phyloP scores from a whole-genome alignment of 2,888 invertebrate genomes.

The Cyaniris semiargus region DNA sequence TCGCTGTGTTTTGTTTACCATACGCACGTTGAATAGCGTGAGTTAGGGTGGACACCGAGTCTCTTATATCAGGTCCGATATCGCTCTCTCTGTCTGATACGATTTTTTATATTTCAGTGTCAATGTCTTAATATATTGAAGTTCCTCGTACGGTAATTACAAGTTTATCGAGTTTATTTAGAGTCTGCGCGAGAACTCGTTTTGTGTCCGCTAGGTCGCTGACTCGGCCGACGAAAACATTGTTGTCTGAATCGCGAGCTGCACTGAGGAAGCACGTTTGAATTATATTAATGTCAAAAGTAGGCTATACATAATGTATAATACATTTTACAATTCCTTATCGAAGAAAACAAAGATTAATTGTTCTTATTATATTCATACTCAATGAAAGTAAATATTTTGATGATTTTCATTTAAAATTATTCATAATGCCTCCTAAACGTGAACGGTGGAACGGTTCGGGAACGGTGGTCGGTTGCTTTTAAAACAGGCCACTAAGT shows the following conservation, averaged over 20 bases:
- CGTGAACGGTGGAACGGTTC: no score
- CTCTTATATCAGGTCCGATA: constrained; percentile 19
- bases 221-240: constrained; percentile 8
- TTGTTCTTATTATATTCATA: no score
- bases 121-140: constrained; percentile 20
- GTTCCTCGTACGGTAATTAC: constrained; percentile 20
- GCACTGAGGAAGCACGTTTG: constrained; percentile 1
- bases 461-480: no score
- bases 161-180: constrained; percentile 20
- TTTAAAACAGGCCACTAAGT: no score
- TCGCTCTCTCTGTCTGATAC: constrained; percentile 18
- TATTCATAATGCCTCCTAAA: no score
- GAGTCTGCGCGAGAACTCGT: constrained; percentile 9
- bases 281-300: background rate
- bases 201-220: background rate
- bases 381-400: no score
- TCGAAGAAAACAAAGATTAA: background rate
- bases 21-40: background rate
- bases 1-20: constrained; percentile 11
- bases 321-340: background rate
- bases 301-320: no score
- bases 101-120: constrained; percentile 17
- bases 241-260: background rate
- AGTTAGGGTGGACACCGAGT: background rate
- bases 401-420: no score